phyloP scores from a whole-genome alignment of 1,140 invertebrate species.

The Drosophila kanapiae region DNA sequence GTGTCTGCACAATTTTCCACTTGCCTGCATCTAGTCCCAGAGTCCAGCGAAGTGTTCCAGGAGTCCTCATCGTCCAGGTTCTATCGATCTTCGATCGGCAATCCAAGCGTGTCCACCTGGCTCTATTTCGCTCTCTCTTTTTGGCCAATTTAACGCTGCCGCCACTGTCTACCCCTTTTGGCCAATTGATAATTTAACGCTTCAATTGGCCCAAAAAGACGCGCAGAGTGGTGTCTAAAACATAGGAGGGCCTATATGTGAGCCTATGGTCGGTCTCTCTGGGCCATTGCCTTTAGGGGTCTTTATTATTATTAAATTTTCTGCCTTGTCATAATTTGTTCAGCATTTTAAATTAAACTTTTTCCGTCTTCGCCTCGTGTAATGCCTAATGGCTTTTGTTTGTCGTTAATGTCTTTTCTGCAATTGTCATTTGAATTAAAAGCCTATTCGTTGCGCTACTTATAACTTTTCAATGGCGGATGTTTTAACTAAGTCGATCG shows the following conservation, averaged over 20 bases:
- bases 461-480: constrained; percentile 10
- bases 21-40: constrained; percentile 50
- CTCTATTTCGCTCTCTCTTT: constrained; percentile 42
- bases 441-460: constrained; percentile 63
- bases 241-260: constrained; percentile 49
- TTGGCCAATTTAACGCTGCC: constrained; percentile 77
- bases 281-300: constrained; percentile 45
- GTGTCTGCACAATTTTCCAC: constrained; percentile 75
- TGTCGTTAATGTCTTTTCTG: constrained; percentile 49
- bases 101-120: constrained; percentile 72
- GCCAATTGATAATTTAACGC: constrained; percentile 83
- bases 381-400: constrained; percentile 55
- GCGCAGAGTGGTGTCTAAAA: constrained; percentile 16
- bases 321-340: constrained; percentile 75
- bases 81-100: constrained; percentile 22
- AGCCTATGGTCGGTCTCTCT: constrained; percentile 26
- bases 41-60: constrained; percentile 42
- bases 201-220: constrained; percentile 68
- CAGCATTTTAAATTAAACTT: constrained; percentile 66
- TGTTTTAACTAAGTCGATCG: constrained; percentile 30
- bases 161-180: constrained; percentile 61
- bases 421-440: constrained; percentile 77
- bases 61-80: constrained; percentile 42
- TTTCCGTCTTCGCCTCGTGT: constrained; percentile 9
- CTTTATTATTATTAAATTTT: constrained; percentile 23